phyloP scores from a whole-genome alignment of 2,888 invertebrate species.

The Cactoblastis cactorum region DNA sequence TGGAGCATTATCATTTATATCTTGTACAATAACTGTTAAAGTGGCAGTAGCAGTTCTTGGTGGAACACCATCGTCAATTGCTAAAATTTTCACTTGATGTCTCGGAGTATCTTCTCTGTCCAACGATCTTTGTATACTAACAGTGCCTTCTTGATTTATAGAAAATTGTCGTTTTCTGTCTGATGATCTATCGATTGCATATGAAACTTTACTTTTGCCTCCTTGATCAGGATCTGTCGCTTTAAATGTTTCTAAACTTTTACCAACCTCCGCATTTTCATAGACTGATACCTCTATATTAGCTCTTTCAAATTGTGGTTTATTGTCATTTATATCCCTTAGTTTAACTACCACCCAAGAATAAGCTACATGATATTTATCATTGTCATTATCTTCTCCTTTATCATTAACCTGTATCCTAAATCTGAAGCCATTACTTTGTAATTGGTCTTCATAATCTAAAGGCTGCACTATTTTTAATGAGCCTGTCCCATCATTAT shows the following conservation, averaged over 20 bases:
- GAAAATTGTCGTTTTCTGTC: slow-evolving; percentile 96
- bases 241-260: slow-evolving; percentile 94
- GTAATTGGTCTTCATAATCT: slow-evolving; percentile 96
- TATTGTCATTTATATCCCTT: slow-evolving; percentile 98
- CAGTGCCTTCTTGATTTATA: slow-evolving; percentile 96
- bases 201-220: slow-evolving; percentile 93
- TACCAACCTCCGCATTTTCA: slow-evolving; percentile 95
- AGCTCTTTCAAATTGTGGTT: slow-evolving; percentile 95
- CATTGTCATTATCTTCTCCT: slow-evolving; percentile 96
- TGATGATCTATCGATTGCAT: slow-evolving; percentile 94
- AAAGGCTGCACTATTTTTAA: slow-evolving; percentile 96
- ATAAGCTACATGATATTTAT: slow-evolving; percentile 97
- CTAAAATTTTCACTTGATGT: slow-evolving; percentile 97
- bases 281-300: slow-evolving; percentile 95
- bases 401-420: slow-evolving; percentile 96
- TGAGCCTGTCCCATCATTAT: slow-evolving; percentile 96
- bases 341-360: slow-evolving; percentile 96
- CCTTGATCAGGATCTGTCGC: slow-evolving; percentile 98
- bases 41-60: slow-evolving; percentile 96
- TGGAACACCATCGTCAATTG: slow-evolving; percentile 96
- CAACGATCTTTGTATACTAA: slow-evolving; percentile 93
- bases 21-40: slow-evolving; percentile 95
- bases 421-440: slow-evolving; percentile 96
- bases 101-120: slow-evolving; percentile 97
- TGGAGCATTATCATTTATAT: slow-evolving; percentile 97